Percentiles rank a stretch among this genome's conserved stretches.
These are phyloP conservation scores for Prenolepis imparis DNA, from an alignment of 2,888 invertebrate species.

Conservation along the genomic window DNA sequence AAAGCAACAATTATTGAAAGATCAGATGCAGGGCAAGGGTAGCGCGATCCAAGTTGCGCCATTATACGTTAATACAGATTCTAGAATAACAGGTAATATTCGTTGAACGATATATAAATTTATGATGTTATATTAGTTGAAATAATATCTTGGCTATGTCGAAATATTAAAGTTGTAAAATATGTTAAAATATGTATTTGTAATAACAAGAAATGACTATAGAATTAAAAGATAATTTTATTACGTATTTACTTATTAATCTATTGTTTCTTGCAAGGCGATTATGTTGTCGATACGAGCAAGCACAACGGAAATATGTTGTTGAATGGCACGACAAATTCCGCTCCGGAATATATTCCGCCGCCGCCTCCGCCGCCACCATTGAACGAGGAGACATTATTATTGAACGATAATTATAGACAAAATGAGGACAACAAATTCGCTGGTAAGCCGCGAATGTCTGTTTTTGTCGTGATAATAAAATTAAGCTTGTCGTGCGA, in stretches of 20 bases:
- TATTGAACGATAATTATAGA: constrained; percentile 79
- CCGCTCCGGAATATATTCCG: constrained; percentile 83
- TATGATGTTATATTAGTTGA: not conserved
- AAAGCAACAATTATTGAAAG: constrained; percentile 82
- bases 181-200: not conserved
- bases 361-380: constrained; percentile 84
- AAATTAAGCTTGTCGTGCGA: not conserved
- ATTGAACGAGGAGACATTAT: constrained; percentile 76
- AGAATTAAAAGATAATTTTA: not conserved
- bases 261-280: constrained; percentile 18
- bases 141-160: not conserved
- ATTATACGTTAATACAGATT: constrained; percentile 91
- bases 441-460: constrained; percentile 68
- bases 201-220: not conserved
- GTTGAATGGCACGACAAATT: constrained; percentile 73
- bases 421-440: constrained; percentile 81
- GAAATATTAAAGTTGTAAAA: not conserved
- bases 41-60: constrained; percentile 86
- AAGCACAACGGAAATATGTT: constrained; percentile 77
- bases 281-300: constrained; percentile 69
- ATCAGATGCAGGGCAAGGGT: constrained; percentile 83
- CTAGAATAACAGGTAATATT: constrained; percentile 68
- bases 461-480: not conserved
- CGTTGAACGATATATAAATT: not conserved
- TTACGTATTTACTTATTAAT: not conserved